These are phyloP conservation scores for Bryconaethiops microstoma DNA, from an alignment of 2,797 vertebrate genomes.

Conservation along the genomic window DNA sequence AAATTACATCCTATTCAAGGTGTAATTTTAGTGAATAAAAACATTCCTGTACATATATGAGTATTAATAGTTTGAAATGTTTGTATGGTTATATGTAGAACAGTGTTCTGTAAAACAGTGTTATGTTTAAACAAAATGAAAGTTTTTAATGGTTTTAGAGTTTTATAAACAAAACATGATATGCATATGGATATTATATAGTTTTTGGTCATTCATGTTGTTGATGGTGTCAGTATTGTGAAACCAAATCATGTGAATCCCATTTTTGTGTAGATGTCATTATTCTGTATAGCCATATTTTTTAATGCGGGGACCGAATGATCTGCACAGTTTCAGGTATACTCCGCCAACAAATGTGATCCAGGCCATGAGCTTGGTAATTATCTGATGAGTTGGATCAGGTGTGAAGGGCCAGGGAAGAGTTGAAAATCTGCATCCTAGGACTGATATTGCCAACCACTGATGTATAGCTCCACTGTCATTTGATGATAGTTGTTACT, in stretches of 20 bases:
- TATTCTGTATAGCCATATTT: background rate
- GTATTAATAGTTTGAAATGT: conserved; percentile 4
- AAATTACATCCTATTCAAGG: conserved; percentile 14
- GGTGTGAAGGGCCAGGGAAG: no score
- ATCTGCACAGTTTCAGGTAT: no score
- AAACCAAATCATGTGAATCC: conserved; percentile 28
- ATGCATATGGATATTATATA: conserved; percentile 32
- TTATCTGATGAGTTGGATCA: no score
- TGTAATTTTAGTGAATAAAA: conserved; percentile 18
- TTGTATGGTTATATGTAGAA: conserved; percentile 4
- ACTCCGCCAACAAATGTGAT: no score
- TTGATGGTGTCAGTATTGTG: conserved; percentile 12
- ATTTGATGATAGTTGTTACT: conserved; percentile 13
- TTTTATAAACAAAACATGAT: conserved; percentile 32
- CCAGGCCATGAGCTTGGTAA: no score
- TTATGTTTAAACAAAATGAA: conserved; percentile 25
- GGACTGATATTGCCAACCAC: no score
- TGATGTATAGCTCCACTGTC: conserved; percentile 16
- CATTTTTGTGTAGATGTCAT: background rate
- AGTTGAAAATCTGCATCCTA: no score
- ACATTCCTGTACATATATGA: conserved; percentile 20
- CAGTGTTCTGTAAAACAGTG: conserved; percentile 4
- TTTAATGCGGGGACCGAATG: no score
- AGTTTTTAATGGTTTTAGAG: conserved; percentile 4
- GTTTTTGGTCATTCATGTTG: conserved; percentile 2